Conservation (phyloP, 2,113 vertebrate genomes). For the Pelecanoides urinatrix region DNA sequence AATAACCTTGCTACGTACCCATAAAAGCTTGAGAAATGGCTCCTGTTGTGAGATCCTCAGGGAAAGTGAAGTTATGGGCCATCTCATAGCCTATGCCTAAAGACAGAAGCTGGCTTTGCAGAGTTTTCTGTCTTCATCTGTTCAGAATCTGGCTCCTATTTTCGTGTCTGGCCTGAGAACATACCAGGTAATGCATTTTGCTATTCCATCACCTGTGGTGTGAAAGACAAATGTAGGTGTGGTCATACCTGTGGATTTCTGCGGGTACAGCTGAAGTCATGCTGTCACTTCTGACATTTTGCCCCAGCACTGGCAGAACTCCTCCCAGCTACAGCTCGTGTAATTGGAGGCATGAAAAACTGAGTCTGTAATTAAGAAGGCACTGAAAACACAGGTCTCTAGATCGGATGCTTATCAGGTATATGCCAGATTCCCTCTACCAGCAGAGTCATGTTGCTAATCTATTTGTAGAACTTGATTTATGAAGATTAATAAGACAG, state of each 20-base stretch:
- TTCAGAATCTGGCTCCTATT: not conserved
- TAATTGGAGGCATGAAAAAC: not conserved
- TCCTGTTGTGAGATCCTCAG: not conserved
- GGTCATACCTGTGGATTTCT: not conserved
- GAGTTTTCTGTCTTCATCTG: not conserved
- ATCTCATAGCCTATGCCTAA: not conserved
- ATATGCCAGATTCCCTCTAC: not conserved
- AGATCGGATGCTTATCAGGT: not conserved
- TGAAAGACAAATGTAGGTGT: not conserved
- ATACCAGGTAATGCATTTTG: not conserved
- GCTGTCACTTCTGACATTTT: not conserved
- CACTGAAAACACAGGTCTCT: conserved; percentile 11
- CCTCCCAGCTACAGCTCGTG: not conserved
- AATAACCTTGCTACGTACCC: not conserved
- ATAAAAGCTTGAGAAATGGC: not conserved
- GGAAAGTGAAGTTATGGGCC: not conserved
- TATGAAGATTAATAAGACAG: conserved; percentile 21
- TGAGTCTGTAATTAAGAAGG: conserved; percentile 7
- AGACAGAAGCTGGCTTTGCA: not conserved
- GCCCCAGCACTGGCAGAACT: not conserved
- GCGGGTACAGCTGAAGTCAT: not conserved
- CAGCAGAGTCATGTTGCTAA: conserved; percentile 26
- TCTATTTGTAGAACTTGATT: conserved; percentile 48
- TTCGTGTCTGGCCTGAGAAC: not conserved
- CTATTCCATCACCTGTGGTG: not conserved